Evolutionary conservation across 2,797 vertebrate genomes (phyloP).

Genomic region (Sebastes nivosus): DNA sequence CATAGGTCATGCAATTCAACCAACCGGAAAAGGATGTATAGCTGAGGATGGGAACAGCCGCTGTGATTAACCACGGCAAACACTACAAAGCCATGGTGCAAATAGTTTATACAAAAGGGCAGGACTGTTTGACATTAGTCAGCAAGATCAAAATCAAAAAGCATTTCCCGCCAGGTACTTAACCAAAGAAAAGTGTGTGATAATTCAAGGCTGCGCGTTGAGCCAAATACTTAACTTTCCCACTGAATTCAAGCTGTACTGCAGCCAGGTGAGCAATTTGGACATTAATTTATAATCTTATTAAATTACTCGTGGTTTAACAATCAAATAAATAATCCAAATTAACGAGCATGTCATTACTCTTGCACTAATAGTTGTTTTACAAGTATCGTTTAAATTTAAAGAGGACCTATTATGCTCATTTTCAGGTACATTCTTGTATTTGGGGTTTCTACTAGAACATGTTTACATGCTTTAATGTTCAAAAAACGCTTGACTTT

Average conservation of each 20-base stretch:
- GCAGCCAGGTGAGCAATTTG: background rate
- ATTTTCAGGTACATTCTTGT: too few species aligned
- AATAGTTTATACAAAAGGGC: constrained; percentile 55
- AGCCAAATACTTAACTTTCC: constrained; percentile 35
- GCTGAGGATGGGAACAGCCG: background rate
- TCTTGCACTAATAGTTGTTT: background rate
- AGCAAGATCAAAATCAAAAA: constrained; percentile 53
- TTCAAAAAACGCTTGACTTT: too few species aligned
- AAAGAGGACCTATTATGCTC: too few species aligned
- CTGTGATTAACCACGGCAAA: constrained; percentile 44
- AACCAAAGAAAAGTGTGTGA: constrained; percentile 39
- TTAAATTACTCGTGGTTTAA: background rate
- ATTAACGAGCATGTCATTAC: background rate
- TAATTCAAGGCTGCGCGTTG: constrained; percentile 10
- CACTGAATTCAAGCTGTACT: constrained; percentile 11
- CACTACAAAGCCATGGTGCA: constrained; percentile 36
- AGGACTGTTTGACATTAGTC: constrained; percentile 68
- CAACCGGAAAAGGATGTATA: constrained; percentile 1
- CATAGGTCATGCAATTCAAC: background rate
- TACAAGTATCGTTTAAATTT: background rate
- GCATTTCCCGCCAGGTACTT: constrained; percentile 36
- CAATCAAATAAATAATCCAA: background rate
- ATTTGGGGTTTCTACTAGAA: too few species aligned
- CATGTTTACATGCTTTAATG: too few species aligned
- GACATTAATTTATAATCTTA: background rate